These are phyloP conservation scores for Pithys albifrons DNA, from an alignment of 2,113 vertebrate species.

Conservation along the genomic window DNA sequence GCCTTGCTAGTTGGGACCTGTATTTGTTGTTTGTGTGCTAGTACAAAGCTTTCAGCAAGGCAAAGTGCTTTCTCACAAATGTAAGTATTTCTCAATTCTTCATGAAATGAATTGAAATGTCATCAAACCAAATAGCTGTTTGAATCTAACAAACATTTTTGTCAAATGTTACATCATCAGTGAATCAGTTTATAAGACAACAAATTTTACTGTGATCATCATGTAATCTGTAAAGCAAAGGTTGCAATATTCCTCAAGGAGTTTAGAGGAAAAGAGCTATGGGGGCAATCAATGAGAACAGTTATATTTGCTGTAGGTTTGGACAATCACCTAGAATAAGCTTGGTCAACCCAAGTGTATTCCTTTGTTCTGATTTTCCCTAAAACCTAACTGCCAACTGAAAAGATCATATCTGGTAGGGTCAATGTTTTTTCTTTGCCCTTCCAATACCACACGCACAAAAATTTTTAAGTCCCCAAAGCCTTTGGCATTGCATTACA, in stretches of 20 bases:
- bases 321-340: not conserved
- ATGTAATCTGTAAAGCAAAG: not conserved
- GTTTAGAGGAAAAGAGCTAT: not conserved
- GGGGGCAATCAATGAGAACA: not conserved
- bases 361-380: not conserved
- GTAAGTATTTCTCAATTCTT: not conserved
- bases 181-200: not conserved
- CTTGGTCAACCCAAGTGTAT: not conserved
- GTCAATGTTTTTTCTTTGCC: not conserved
- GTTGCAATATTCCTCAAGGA: not conserved
- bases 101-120: not conserved
- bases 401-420: not conserved
- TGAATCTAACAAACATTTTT: not conserved
- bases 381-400: not conserved
- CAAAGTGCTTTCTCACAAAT: not conserved
- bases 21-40: not conserved
- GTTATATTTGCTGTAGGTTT: not conserved
- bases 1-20: not conserved
- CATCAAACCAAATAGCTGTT: not conserved
- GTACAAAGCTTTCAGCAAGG: not conserved
- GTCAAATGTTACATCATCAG: not conserved
- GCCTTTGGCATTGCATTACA: conserved; percentile 17
- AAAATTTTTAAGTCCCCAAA: not conserved
- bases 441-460: not conserved
- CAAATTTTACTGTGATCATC: not conserved